Conservation (phyloP, 1,140 invertebrate species). For the Colletes latitarsis region DNA sequence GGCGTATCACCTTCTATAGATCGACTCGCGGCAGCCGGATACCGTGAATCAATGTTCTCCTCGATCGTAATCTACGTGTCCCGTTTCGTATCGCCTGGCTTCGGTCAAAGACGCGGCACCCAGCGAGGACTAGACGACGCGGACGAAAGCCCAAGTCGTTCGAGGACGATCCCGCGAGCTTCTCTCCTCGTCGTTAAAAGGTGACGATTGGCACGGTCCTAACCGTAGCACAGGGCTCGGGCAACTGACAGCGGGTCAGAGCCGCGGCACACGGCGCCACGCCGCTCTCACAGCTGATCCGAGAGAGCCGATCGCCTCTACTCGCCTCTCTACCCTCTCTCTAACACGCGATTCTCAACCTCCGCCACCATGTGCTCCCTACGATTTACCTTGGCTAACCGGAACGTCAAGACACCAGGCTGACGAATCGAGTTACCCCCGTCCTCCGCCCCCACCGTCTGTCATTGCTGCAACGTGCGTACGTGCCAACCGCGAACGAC, state of each 20-base stretch:
- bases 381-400: slow-evolving; percentile 33
- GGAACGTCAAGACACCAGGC: slow-evolving; percentile 9
- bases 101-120: slow-evolving; percentile 3
- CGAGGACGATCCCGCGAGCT: slow-evolving; percentile 14
- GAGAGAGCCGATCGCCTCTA: slow-evolving; percentile 65
- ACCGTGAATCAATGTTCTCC: not conserved
- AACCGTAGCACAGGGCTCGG: slow-evolving; percentile 81
- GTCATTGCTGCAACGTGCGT: not conserved
- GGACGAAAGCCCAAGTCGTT: slow-evolving; percentile 4
- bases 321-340: slow-evolving; percentile 59
- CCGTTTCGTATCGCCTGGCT: slow-evolving; percentile 7
- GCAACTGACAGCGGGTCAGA: slow-evolving; percentile 81
- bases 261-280: slow-evolving; percentile 76
- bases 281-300: slow-evolving; percentile 79
- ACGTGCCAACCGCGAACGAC: not conserved
- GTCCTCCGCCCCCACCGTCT: not conserved
- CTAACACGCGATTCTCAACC: slow-evolving; percentile 60
- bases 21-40: not conserved
- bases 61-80: slow-evolving; percentile 1
- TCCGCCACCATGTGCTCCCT: slow-evolving; percentile 37
- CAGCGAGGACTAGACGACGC: slow-evolving; percentile 41
- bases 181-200: slow-evolving; percentile 52
- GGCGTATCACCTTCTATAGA: slow-evolving; percentile 14
- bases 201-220: slow-evolving; percentile 74
- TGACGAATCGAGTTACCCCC: slow-evolving; percentile 18